Evolutionary conservation across 2,797 vertebrate genomes (phyloP).

Genomic region (Coranthus polyacanthus): DNA sequence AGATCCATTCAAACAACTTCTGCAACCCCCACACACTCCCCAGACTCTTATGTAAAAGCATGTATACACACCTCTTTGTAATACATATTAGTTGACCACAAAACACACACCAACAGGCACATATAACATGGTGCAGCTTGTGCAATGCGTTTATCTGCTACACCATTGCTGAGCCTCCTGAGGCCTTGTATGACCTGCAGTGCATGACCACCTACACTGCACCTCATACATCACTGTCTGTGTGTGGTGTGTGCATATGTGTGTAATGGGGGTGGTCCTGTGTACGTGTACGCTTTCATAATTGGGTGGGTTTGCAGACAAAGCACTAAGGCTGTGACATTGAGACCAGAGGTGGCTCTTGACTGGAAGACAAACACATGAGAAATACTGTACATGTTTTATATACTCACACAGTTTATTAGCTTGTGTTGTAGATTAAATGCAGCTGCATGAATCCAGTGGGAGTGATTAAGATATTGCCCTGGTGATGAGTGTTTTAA

Average conservation of each 20-base stretch:
- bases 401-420: slow-evolving; percentile 3
- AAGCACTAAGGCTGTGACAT: slow-evolving; percentile 67
- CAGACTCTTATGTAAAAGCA: background rate
- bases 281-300: slow-evolving; percentile 58
- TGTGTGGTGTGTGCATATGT: slow-evolving; percentile 10
- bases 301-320: slow-evolving; percentile 70
- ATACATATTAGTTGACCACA: background rate
- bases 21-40: background rate
- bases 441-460: background rate
- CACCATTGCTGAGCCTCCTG: slow-evolving; percentile 27
- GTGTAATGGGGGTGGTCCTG: slow-evolving; percentile 27
- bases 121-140: background rate
- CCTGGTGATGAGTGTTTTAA: slow-evolving; percentile 1
- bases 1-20: background rate
- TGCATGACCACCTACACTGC: slow-evolving; percentile 64
- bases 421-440: slow-evolving; percentile 12
- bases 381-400: slow-evolving; percentile 14
- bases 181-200: slow-evolving; percentile 67
- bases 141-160: slow-evolving; percentile 20
- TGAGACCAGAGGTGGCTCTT: slow-evolving; percentile 47
- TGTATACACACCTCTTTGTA: background rate
- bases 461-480: background rate
- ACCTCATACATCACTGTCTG: slow-evolving; percentile 69
- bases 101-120: slow-evolving; percentile 13
- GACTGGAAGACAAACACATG: slow-evolving; percentile 4